A percentile compares a stretch with the other conserved stretches of the same genome.
Conservation (phyloP, 2,113 vertebrate genomes). For the Scytalopus superciliaris region DNA sequence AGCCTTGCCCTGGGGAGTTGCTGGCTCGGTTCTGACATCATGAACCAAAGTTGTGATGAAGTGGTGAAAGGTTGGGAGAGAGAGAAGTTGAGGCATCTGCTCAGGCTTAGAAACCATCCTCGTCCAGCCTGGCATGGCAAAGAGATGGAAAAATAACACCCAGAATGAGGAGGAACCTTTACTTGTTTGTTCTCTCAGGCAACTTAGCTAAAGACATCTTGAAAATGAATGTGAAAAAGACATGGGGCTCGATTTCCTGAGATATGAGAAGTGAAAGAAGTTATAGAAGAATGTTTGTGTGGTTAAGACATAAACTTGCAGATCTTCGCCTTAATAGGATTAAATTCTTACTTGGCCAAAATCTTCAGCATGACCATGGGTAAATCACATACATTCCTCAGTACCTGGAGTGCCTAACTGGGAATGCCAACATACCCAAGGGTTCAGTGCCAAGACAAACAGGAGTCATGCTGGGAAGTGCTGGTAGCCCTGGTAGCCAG, state of each 20-base stretch:
- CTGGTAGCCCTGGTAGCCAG: background rate
- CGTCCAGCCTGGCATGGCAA: background rate
- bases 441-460: background rate
- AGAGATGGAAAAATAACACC: background rate
- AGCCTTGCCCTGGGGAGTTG: constrained; percentile 32
- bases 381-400: background rate
- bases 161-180: background rate
- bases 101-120: background rate
- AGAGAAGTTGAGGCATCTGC: background rate
- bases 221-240: background rate
- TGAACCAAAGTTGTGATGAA: background rate
- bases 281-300: background rate
- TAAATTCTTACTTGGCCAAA: background rate
- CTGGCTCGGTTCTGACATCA: background rate
- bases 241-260: background rate
- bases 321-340: background rate
- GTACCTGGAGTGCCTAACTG: background rate
- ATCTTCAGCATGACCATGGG: background rate
- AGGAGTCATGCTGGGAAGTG: background rate
- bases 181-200: background rate
- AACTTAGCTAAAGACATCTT: background rate
- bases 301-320: background rate
- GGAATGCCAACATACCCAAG: background rate
- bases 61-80: background rate
- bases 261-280: background rate